Base-by-base conservation (phyloP, 2,888 invertebrate species). In the Philonicus albiceps region DNA sequence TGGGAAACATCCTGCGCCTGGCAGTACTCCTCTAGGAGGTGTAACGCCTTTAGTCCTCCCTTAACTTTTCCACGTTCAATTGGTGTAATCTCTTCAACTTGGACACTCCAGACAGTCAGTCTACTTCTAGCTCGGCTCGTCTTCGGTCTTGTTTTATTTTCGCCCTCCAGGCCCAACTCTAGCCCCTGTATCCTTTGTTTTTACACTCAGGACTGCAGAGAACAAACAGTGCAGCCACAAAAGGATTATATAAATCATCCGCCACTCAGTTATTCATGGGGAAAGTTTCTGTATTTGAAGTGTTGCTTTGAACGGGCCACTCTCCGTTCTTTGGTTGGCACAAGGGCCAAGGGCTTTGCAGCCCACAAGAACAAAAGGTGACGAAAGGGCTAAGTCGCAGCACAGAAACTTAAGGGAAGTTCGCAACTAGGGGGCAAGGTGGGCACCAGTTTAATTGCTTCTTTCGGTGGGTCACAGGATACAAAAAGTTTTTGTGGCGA, bases 121-220 rank as follows among this genome's bases (percentile, higher is more conserved):
- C 86, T 86, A 80, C 80, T 86, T 86, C 31, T 49, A 86, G 43
- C 78, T 86, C 80, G 73, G 73, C 73, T 86, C 43, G 43, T 22
- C 80, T 86, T 86, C 86, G 86, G 80, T 86, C 55, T 55, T 53
- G 53, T 81, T 64, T 81, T 81, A 37, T 22, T 81, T 81, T 55
- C 34, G 34, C 19, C 64, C 81, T 81, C 55, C 30, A 34, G 34
- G 31, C n/a, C 5, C 34, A 55, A 81, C 22, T 64, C 55, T 37
- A 31, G n/a, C 19, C 53, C 55, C 81, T 55, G 11, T 81, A 19
- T 81, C 22, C 19, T 55, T 81, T 55, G 34, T 81, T 81, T 53
- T 81, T 55, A 27, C 7, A 64, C 27, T 11, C 64, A 49, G 43
- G 49, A 78, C 49, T 78, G 37, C 37, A 49, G 49, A 49, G 49